Base-by-base conservation (phyloP, 2,113 vertebrate species). In the Takifugu flavidus region DNA sequence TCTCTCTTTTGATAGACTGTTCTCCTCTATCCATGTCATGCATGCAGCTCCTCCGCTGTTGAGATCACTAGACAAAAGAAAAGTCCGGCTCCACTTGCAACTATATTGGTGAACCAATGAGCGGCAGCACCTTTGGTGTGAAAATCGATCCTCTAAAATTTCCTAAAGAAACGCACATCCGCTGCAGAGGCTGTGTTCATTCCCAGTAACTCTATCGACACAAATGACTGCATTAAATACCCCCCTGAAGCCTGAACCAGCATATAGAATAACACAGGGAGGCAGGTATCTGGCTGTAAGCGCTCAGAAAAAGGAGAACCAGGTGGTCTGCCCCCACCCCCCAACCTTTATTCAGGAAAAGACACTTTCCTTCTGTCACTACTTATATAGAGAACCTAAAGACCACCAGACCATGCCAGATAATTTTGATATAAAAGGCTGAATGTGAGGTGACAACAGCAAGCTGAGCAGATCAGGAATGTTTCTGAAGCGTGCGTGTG, bases 261-360 rank as follows among this genome's bases (percentile, higher is more conserved):
- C 53, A 61, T 78, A 63, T 81, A 81, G 59, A 77, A 79, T 74
- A 71, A 70, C 82, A 67, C n/a, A 34, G 26, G 54, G 39, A 39
- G 34, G 27, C 66, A 67, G 61, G 50, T 70, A 68, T 73, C 63
- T 63, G 2, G 50, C n/a, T 27, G 15, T 67, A 75, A 68, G 65
- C 68, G 65, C 51, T 78, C 73, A 75, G 86, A 79, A 86, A 79
- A 75, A 80, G 59, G 77, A 82, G 67, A 84, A 70, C 80, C 78
- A 77, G 75, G 79, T 88, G 82, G 70, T 86, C 81, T 74, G 15
- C 27, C 59, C 62, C n/a, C 39, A 31, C 25, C 6, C 15, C n/a
- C 58, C 68, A 58, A 67, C 55, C 62, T 56, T 70, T 72, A 53
- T 45, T 65, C 49, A 44, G 66, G 50, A 74, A 76, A 82, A 56